These are phyloP conservation scores for Cepaea hortensis DNA, from an alignment of 2,888 invertebrate species.

Conservation along the genomic window DNA sequence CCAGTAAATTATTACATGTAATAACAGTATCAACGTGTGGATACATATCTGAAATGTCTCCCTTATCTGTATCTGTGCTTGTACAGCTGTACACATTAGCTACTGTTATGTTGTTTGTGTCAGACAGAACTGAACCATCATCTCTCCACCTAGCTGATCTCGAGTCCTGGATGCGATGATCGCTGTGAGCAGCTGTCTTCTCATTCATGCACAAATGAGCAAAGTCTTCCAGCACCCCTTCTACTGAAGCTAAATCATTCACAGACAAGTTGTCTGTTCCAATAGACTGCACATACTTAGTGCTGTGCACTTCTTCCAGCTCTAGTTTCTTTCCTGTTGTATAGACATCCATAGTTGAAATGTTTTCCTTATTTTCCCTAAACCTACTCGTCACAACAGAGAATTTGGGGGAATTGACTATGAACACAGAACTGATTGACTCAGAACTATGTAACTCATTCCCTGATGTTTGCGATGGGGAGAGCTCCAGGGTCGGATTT, in stretches of 20 bases:
- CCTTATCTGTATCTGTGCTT: not conserved
- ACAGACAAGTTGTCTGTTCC: not conserved
- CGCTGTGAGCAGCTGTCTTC: not conserved
- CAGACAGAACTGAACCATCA: too few species aligned
- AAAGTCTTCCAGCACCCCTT: slow-evolving; percentile 8
- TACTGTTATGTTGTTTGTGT: not conserved
- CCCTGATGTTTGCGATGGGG: not conserved
- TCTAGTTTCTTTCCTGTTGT: not conserved
- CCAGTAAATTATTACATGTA: not conserved
- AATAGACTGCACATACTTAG: not conserved
- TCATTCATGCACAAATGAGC: slow-evolving; percentile 4
- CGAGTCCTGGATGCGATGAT: not conserved
- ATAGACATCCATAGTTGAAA: too few species aligned
- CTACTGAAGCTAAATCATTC: not conserved
- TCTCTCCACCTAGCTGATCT: not conserved
- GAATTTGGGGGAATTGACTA: not conserved
- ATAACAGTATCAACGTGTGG: not conserved
- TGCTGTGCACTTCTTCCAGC: not conserved
- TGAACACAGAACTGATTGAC: not conserved
- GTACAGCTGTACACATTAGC: not conserved
- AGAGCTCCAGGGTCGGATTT: too few species aligned
- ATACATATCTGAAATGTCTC: not conserved
- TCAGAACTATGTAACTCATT: not conserved
- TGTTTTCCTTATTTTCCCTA: not conserved
- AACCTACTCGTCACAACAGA: not conserved